Conservation (phyloP, 1,140 invertebrate genomes). For the Armadillidium nasatum region DNA sequence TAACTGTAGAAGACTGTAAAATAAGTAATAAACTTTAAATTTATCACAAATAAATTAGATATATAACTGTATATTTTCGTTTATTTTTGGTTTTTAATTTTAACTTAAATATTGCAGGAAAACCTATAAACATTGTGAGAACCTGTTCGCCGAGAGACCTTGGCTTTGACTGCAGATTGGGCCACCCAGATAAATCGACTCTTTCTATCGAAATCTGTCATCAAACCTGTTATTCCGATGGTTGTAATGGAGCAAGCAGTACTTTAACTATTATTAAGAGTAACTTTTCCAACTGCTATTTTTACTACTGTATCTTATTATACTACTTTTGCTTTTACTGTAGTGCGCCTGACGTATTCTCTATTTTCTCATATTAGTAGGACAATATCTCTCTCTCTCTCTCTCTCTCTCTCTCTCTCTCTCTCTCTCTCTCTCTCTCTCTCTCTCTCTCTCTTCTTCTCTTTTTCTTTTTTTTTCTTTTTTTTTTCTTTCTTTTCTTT, state of each 20-base stretch:
- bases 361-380: too few species aligned
- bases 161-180: not conserved
- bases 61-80: not conserved
- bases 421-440: too few species aligned
- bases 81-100: too few species aligned
- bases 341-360: too few species aligned
- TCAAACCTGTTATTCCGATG: not conserved
- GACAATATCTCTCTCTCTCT: too few species aligned
- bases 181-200: not conserved
- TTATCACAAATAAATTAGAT: not conserved
- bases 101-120: too few species aligned
- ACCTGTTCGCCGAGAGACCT: not conserved
- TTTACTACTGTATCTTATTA: too few species aligned
- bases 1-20: not conserved
- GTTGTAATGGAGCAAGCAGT: not conserved
- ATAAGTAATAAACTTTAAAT: not conserved
- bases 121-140: not conserved
- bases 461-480: too few species aligned
- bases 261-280: not conserved
- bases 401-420: too few species aligned
- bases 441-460: too few species aligned
- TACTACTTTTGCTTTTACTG: too few species aligned
- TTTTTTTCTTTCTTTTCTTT: too few species aligned
- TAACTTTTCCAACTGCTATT: not conserved
- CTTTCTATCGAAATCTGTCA: not conserved